phyloP scores from a whole-genome alignment of 2,797 vertebrate species.

The Micrastur ruficollis region DNA sequence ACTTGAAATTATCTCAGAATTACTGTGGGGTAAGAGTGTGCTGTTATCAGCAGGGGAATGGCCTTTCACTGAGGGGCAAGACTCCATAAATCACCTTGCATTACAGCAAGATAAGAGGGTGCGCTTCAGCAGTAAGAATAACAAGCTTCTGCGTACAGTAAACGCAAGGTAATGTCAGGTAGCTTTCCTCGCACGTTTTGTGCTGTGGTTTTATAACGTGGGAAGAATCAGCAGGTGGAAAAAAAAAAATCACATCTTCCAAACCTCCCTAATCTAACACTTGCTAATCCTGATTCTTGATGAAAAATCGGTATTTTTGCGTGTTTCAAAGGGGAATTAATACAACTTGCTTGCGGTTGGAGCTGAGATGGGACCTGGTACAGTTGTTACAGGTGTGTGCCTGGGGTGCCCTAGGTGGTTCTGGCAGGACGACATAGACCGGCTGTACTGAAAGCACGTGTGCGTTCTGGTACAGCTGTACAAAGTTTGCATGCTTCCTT shows the following conservation, averaged over 20 bases:
- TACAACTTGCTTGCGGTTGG: background rate
- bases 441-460: rapidly evolving
- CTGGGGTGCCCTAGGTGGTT: background rate
- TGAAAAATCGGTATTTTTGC: background rate
- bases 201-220: background rate
- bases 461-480: background rate
- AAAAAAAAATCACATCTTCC: background rate
- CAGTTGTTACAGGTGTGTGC: background rate
- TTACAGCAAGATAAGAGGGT: background rate
- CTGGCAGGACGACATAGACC: rapidly evolving
- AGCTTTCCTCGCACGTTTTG: background rate
- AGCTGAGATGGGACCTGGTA: background rate
- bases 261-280: background rate
- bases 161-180: background rate
- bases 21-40: background rate
- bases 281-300: background rate
- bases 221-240: background rate
- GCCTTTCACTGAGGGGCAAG: background rate
- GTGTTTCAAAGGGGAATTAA: background rate
- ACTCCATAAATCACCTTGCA: background rate
- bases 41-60: background rate
- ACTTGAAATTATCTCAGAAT: background rate
- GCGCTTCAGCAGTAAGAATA: background rate
- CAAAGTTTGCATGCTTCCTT: background rate
- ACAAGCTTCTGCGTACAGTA: background rate